Evolutionary conservation across 1,140 invertebrate species (phyloP), one percentile per base, ranked within the genome.

Genomic region (Hesperophylax magnus): DNA sequence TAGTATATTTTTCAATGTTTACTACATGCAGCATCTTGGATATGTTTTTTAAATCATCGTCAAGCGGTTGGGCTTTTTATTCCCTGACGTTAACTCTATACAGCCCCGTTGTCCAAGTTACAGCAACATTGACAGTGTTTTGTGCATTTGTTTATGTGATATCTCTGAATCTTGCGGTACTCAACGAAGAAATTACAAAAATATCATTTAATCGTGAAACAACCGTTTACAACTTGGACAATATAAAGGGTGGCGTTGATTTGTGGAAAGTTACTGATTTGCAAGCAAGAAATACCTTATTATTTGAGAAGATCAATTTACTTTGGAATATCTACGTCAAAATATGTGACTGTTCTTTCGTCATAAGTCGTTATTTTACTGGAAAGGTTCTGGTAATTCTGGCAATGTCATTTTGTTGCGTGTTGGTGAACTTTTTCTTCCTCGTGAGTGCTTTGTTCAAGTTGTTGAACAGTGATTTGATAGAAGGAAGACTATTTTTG

Each of bases 341-440:
- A n/a, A 27, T 69, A 2, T 78, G 61, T 56, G 77, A 56, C 4
- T 69, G 14, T 31, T 67, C 63, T 56, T 17, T n/a, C 27, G 5
- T 67, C 9, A n/a, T 78, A 20, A 69, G 69, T 18, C 61, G 69
- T 6, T 78, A 54, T n/a, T 78, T 78, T 24, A 14, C 63, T 54
- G 34, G 5, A 31, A 78, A 18, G 17, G 56, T 78, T n/a, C 77
- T 78, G 14, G 24, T 56, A 8, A 54, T 78, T 15, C 54, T 78
- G 20, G 22, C 63, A 14, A n/a, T 71, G 9, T 78, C 47, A 2
- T 78, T 78, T 71, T 0, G 71, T 2, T 56, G 18, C 17, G 27
- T 78, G 1, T 24, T 71, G 9, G 71, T 78, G 4, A 69, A 78
- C 24, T 27, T 34, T 4, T 78, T 78, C 15, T 53, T 24, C 52